A percentile compares a stretch with the other conserved stretches of the same genome.
Evolutionary conservation across 2,113 vertebrate species (phyloP).

Genomic region (Tyto alba): DNA sequence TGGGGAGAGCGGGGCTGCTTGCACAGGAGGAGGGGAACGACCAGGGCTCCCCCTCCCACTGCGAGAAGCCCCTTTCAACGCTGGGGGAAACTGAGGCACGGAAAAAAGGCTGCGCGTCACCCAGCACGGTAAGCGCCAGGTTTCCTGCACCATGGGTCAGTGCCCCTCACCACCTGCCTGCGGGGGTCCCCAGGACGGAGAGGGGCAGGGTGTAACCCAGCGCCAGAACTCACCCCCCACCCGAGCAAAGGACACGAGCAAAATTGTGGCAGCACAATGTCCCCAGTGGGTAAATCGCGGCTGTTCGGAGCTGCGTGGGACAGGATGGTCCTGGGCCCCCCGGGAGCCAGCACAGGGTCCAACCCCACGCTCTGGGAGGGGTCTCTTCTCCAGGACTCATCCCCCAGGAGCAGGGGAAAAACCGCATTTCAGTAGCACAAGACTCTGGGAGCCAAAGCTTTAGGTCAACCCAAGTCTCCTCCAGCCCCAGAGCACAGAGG

Average conservation of each 20-base stretch:
- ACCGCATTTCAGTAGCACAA: fast-evolving
- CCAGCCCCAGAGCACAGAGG: neutral
- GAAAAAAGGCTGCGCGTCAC: neutral
- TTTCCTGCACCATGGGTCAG: neutral
- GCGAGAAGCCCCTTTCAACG: neutral
- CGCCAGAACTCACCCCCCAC: fast-evolving
- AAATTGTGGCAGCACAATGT: neutral
- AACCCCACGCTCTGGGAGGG: fast-evolving
- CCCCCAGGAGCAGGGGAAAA: neutral
- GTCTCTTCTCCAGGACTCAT: neutral
- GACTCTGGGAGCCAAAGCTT: neutral
- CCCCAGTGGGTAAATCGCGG: fast-evolving
- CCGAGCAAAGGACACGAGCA: fast-evolving
- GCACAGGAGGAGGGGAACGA: neutral
- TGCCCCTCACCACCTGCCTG: too few relatives aligned
- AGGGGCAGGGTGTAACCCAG: neutral
- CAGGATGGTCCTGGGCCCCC: fast-evolving
- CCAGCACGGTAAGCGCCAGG: fast-evolving
- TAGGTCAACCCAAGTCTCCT: neutral
- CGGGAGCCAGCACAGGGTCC: fast-evolving
- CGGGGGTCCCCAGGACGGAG: neutral
- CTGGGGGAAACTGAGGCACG: neutral
- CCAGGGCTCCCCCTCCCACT: neutral
- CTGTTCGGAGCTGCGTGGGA: fast-evolving
- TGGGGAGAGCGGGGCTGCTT: neutral